Evolutionary conservation across 2,888 invertebrate species (phyloP).

Genomic region (Digitonthophagus gazella): DNA sequence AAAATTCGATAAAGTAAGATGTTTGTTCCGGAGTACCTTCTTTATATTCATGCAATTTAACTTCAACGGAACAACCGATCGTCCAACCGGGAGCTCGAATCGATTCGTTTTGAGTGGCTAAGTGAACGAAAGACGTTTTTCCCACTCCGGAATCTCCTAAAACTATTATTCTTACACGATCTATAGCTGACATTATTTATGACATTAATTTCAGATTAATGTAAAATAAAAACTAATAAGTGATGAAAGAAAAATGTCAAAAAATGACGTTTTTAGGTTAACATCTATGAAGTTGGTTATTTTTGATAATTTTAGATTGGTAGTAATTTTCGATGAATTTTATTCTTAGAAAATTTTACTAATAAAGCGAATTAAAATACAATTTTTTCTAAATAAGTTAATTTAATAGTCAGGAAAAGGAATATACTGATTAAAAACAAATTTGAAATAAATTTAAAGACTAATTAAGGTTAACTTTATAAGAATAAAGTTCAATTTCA

Average conservation of each 20-base stretch:
- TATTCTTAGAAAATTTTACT: no score
- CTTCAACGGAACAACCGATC: constrained; percentile 93
- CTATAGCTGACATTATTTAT: constrained; percentile 68
- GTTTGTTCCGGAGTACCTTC: constrained; percentile 91
- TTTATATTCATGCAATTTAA: constrained; percentile 91
- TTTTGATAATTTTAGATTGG: no score
- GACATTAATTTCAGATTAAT: constrained; percentile 32
- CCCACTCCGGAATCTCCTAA: constrained; percentile 94
- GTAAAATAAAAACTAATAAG: not conserved
- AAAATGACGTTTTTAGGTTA: constrained; percentile 9
- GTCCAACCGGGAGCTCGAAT: constrained; percentile 90
- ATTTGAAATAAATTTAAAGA: no score
- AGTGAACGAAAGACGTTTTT: constrained; percentile 90
- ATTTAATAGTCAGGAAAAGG: no score
- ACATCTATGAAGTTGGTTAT: constrained; percentile 18
- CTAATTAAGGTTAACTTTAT: no score
- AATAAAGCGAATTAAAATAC: no score
- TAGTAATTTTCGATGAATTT: no score
- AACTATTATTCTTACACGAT: constrained; percentile 87
- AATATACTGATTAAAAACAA: no score
- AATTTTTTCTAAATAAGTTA: no score
- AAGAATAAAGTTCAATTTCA: no score
- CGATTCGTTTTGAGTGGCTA: constrained; percentile 85
- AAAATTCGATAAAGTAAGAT: constrained; percentile 90
- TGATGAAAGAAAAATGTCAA: not conserved